Evolutionary conservation across 2,888 invertebrate species (phyloP).

Genomic region (Bhutanitis thaidina): DNA sequence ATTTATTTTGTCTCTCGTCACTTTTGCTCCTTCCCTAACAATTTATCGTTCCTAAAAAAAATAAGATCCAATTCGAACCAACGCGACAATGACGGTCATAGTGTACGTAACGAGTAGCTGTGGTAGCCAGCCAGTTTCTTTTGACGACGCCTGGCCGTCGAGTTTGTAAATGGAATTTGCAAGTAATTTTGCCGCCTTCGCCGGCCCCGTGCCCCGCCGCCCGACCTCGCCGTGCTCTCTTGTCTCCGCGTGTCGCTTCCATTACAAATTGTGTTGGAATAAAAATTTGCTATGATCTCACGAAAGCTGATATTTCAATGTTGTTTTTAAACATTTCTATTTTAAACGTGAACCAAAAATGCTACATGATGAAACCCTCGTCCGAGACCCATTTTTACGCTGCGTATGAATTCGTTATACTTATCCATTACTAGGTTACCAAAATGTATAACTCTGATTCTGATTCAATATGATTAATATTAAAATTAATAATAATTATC

Average conservation of each 20-base stretch:
- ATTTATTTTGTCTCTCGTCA: too few species aligned
- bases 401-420: too few species aligned
- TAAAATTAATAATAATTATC: too few species aligned
- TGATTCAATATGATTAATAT: too few species aligned
- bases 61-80: slow-evolving; percentile 8
- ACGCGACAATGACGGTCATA: slow-evolving; percentile 8
- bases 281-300: slow-evolving; percentile 62
- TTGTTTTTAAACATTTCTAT: too few species aligned
- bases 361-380: too few species aligned
- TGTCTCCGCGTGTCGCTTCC: slow-evolving; percentile 77
- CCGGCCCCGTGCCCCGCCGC: slow-evolving; percentile 36
- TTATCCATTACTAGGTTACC: too few species aligned
- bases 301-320: slow-evolving; percentile 41
- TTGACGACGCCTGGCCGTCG: slow-evolving; percentile 58
- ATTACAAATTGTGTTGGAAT: slow-evolving; percentile 79
- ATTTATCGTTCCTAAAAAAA: not conserved
- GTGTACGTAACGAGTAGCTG: slow-evolving; percentile 16
- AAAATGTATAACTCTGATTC: too few species aligned
- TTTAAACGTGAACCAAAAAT: too few species aligned
- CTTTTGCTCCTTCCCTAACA: not conserved
- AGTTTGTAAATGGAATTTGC: slow-evolving; percentile 78
- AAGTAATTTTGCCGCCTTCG: slow-evolving; percentile 69
- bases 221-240: slow-evolving; percentile 62
- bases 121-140: slow-evolving; percentile 49
- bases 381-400: too few species aligned